Conservation (phyloP, 53 echinoderm and acorn worm species). For the Hippasteria phrygiana region DNA sequence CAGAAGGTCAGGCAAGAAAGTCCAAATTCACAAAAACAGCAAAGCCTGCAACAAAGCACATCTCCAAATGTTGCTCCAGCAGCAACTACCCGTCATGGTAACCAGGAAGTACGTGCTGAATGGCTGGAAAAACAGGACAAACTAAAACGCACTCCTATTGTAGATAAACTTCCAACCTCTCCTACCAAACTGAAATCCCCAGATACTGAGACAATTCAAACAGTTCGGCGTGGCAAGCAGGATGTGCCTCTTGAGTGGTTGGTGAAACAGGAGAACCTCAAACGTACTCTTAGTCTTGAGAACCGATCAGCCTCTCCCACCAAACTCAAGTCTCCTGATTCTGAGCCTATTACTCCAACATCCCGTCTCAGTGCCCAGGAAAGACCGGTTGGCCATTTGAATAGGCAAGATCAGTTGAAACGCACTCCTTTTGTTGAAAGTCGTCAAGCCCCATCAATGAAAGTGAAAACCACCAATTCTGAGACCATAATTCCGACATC, state of each 20-base stretch:
- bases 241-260: conserved; percentile 13
- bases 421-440: conserved; percentile 16
- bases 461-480: not conserved
- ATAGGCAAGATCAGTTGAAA: not conserved
- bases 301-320: not conserved
- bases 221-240: not conserved
- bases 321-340: not conserved
- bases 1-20: too few species aligned
- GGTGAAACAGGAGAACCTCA: conserved; percentile 17
- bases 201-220: not conserved
- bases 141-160: conserved; percentile 24
- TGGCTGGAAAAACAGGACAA: conserved; percentile 33
- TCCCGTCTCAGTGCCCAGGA: not conserved
- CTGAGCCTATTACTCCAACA: not conserved
- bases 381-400: not conserved
- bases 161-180: conserved; percentile 29
- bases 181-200: conserved; percentile 22
- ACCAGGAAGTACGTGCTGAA: conserved; percentile 40
- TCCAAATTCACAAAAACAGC: not conserved
- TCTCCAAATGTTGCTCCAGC: not conserved
- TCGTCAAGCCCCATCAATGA: not conserved
- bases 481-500: not conserved
- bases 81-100: conserved; percentile 2
- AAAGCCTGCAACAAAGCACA: not conserved
- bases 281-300: conserved; percentile 1